Conservation (phyloP, 2,797 vertebrate genomes). For the Ceyx erithaca region DNA sequence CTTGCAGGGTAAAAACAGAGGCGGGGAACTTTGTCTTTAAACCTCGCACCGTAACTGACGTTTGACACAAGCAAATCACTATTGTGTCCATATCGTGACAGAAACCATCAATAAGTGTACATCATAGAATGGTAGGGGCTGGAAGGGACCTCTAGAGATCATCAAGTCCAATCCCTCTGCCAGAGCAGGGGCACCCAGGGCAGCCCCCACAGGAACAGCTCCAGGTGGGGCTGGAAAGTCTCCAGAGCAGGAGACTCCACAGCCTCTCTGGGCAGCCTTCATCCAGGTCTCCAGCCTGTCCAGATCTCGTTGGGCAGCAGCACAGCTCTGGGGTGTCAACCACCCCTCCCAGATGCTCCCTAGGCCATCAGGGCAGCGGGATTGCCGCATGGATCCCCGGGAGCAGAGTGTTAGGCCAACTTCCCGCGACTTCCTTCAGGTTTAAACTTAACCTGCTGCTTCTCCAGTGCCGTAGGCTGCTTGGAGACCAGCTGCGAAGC, state of each 20-base stretch:
- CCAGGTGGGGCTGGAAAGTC: no score
- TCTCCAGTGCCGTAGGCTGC: slow-evolving; percentile 30
- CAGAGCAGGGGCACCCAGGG: no score
- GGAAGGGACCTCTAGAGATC: no score
- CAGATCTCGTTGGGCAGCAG: no score
- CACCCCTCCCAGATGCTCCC: background rate
- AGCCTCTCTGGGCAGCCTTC: no score
- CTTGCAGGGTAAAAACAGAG: background rate
- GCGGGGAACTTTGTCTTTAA: background rate
- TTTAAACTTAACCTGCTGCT: slow-evolving; percentile 42
- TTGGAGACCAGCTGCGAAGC: slow-evolving; percentile 24
- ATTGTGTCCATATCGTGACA: background rate
- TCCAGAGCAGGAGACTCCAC: no score
- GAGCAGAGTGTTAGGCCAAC: background rate
- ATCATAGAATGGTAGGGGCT: no score
- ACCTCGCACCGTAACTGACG: background rate
- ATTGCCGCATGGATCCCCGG: background rate
- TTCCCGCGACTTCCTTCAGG: background rate
- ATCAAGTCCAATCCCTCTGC: no score
- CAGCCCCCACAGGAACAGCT: no score
- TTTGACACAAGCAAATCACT: background rate
- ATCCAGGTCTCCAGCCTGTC: no score
- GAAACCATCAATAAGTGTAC: background rate
- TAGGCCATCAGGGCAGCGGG: rapidly evolving
- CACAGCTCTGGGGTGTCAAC: no score